Percentiles rank a stretch among this genome's conserved stretches.
Conservation (phyloP, 1,140 invertebrate genomes). For the Spodoptera litura region DNA sequence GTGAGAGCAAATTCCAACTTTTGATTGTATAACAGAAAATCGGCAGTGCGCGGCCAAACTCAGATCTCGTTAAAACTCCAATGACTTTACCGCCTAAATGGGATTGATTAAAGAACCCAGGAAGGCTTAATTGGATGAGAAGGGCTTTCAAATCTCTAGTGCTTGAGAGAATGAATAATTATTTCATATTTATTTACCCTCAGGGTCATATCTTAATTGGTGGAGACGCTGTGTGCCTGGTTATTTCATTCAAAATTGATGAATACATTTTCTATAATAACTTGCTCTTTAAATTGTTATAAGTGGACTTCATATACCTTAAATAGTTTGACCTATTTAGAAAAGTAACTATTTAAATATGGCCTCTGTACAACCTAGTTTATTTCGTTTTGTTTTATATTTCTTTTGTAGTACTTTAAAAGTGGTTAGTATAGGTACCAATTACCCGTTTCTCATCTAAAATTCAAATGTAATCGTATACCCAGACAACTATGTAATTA, state of each 20-base stretch:
- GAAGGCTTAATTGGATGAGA: conserved; percentile 57
- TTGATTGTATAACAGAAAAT: conserved; percentile 41
- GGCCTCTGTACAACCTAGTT: background rate
- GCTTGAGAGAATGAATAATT: conserved; percentile 30
- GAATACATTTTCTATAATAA: too few relatives aligned
- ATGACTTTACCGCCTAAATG: conserved; percentile 44
- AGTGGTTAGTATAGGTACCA: too few relatives aligned
- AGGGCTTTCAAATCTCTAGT: conserved; percentile 40
- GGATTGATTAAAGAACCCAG: conserved; percentile 51
- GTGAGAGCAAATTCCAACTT: conserved; percentile 39
- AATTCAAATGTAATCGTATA: conserved; percentile 1
- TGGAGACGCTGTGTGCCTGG: background rate
- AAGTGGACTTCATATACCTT: too few relatives aligned
- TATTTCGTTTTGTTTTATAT: background rate
- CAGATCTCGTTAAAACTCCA: conserved; percentile 45
- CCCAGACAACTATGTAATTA: background rate
- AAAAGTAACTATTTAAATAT: too few relatives aligned
- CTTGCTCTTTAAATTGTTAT: too few relatives aligned
- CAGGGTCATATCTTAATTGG: conserved; percentile 20
- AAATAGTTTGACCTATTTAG: too few relatives aligned
- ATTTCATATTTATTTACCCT: conserved; percentile 27
- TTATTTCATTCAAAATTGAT: background rate
- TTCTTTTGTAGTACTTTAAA: too few relatives aligned
- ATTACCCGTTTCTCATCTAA: background rate
- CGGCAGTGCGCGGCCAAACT: conserved; percentile 17